Percentiles rank a stretch among this genome's conserved stretches.
Evolutionary conservation across 2,888 invertebrate species (phyloP).

Genomic region (Lasiommata megera): DNA sequence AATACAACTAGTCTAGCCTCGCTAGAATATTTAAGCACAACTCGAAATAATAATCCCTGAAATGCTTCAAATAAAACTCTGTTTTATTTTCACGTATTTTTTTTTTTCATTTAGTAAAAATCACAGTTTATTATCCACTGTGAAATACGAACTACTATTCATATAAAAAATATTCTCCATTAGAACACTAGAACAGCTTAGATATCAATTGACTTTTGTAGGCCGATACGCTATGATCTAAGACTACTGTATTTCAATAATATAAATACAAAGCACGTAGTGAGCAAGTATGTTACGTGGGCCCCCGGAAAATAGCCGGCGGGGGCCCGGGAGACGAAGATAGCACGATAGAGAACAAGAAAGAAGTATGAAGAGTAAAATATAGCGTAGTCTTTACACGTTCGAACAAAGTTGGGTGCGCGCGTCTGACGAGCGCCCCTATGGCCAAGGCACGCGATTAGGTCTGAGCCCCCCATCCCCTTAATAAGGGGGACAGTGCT

Average conservation of each 20-base stretch:
- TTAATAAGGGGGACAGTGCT: slow-evolving; percentile 6
- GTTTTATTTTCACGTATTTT: slow-evolving; percentile 59
- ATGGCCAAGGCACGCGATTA: slow-evolving; percentile 33
- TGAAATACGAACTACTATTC: slow-evolving; percentile 65
- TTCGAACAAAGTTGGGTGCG: slow-evolving; percentile 48
- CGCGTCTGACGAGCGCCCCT: slow-evolving; percentile 40
- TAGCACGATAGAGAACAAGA: slow-evolving; percentile 27
- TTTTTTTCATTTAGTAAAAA: slow-evolving; percentile 49
- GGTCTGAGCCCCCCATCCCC: slow-evolving; percentile 13
- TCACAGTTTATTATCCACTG: slow-evolving; percentile 71
- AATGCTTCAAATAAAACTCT: slow-evolving; percentile 80
- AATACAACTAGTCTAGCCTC: slow-evolving; percentile 60
- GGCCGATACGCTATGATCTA: slow-evolving; percentile 42
- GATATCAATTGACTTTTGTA: slow-evolving; percentile 67
- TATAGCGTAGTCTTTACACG: slow-evolving; percentile 42
- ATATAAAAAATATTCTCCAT: slow-evolving; percentile 65
- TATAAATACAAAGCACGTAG: slow-evolving; percentile 70
- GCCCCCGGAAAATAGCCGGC: slow-evolving; percentile 44
- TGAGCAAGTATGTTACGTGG: slow-evolving; percentile 66
- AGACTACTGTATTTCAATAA: slow-evolving; percentile 45
- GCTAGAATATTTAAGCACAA: slow-evolving; percentile 71
- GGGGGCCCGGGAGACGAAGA: slow-evolving; percentile 37
- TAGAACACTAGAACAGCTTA: slow-evolving; percentile 59
- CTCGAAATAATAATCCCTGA: slow-evolving; percentile 71
- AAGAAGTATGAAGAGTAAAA: slow-evolving; percentile 43